Conservation (phyloP, 2,888 invertebrate species). For the Eubasilissa splendida region DNA sequence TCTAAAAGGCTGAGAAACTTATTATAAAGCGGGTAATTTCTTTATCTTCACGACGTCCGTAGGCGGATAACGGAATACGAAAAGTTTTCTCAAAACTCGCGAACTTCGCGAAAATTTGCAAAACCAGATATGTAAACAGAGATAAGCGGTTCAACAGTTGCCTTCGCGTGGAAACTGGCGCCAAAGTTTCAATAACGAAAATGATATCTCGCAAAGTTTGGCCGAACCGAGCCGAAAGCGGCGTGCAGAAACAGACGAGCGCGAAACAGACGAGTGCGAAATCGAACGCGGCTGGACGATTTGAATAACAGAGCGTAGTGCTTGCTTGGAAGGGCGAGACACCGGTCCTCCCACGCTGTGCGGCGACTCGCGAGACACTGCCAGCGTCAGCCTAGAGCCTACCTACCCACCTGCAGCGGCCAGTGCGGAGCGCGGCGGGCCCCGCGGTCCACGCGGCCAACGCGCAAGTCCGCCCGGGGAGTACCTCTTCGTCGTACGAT, state of each 20-base stretch:
- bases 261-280: conserved; percentile 32
- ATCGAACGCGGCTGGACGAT: conserved; percentile 2
- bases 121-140: conserved; percentile 25
- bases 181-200: not conserved
- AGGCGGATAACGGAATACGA: not conserved
- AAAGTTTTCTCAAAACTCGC: conserved; percentile 13
- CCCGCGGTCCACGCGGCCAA: conserved; percentile 32
- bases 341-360: conserved; percentile 55
- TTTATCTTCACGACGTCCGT: conserved; percentile 22
- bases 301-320: conserved; percentile 17
- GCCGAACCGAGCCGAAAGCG: not conserved
- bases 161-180: conserved; percentile 15
- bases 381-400: conserved; percentile 38
- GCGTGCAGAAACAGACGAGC: conserved; percentile 17
- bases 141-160: conserved; percentile 4
- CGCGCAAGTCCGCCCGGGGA: conserved; percentile 48
- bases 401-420: conserved; percentile 31
- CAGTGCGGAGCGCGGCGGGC: not conserved
- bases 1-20: not conserved
- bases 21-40: not conserved
- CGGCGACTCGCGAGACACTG: conserved; percentile 53
- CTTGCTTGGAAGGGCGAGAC: conserved; percentile 33
- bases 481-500: not conserved
- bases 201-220: not conserved
- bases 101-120: conserved; percentile 22